Percentiles rank a stretch among this genome's conserved stretches.
phyloP scores from a whole-genome alignment of 1,140 invertebrate species.

The Tigriopus japonicus region DNA sequence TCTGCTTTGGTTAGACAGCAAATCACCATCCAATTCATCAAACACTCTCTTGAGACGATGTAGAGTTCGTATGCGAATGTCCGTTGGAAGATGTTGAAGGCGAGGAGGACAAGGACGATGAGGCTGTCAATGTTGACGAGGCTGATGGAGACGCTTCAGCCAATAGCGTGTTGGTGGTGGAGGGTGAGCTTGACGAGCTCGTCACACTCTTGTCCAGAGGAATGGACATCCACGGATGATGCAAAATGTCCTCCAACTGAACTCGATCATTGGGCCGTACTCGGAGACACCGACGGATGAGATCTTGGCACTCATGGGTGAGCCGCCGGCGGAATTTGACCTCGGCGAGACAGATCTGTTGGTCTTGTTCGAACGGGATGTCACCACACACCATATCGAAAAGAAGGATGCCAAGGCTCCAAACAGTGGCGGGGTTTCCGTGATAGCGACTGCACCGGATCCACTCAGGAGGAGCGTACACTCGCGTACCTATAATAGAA shows the following conservation, averaged over 20 bases:
- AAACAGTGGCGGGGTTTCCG: conserved; percentile 39
- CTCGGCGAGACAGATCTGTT: conserved; percentile 37
- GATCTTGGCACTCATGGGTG: conserved; percentile 36
- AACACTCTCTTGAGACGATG: too few relatives aligned
- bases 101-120: neutral
- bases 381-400: conserved; percentile 48
- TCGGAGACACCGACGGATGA: conserved; percentile 37
- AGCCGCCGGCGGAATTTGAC: conserved; percentile 29
- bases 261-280: conserved; percentile 32
- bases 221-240: conserved; percentile 33
- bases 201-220: neutral
- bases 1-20: too few relatives aligned
- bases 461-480: conserved; percentile 49
- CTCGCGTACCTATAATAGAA: conserved; percentile 34
- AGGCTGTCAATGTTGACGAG: neutral
- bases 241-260: conserved; percentile 35
- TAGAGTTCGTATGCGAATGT: too few relatives aligned
- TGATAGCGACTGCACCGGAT: conserved; percentile 36
- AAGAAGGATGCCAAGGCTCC: conserved; percentile 43
- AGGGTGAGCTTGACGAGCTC: neutral
- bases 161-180: neutral
- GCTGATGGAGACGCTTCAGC: neutral
- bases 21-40: too few relatives aligned
- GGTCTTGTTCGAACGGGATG: conserved; percentile 44
- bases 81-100: neutral